These are phyloP conservation scores for Zaprionus gabonicus DNA, from an alignment of 1,140 invertebrate genomes.

Conservation along the genomic window DNA sequence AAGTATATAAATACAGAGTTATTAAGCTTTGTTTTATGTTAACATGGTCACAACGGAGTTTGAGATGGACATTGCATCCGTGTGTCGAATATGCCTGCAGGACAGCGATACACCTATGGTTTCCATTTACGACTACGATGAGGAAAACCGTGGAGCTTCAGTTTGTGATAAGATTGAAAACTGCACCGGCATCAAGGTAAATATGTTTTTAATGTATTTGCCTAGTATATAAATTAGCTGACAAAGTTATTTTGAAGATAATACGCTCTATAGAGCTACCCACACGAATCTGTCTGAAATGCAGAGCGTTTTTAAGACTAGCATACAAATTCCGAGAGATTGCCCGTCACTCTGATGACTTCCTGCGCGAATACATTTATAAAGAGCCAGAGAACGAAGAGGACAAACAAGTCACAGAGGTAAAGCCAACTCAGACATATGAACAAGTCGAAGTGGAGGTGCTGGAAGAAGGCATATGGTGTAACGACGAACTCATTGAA, in stretches of 20 bases:
- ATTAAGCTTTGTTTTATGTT: neutral
- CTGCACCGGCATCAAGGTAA: slow-evolving; percentile 63
- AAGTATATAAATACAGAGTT: neutral
- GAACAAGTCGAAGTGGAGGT: slow-evolving; percentile 58
- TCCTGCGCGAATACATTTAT: slow-evolving; percentile 64
- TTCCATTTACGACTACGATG: slow-evolving; percentile 66
- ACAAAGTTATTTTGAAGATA: slow-evolving; percentile 44
- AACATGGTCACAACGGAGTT: slow-evolving; percentile 35
- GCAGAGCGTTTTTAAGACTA: slow-evolving; percentile 64
- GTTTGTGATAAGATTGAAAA: slow-evolving; percentile 75
- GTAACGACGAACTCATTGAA: slow-evolving; percentile 48
- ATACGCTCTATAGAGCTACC: slow-evolving; percentile 56
- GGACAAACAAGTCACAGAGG: slow-evolving; percentile 7
- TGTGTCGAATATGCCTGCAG: slow-evolving; percentile 75
- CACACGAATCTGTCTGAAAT: slow-evolving; percentile 65
- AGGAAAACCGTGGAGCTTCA: slow-evolving; percentile 29
- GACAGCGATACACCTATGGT: slow-evolving; percentile 69
- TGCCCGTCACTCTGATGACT: slow-evolving; percentile 72
- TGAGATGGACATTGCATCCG: slow-evolving; percentile 44
- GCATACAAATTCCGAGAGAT: slow-evolving; percentile 75
- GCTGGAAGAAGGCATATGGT: slow-evolving; percentile 55
- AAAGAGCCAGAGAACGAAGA: slow-evolving; percentile 27
- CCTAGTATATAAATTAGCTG: neutral
- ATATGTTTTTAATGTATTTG: too few species aligned
- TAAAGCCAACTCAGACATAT: slow-evolving; percentile 22